A percentile compares a stretch with the other conserved stretches of the same genome.
Conservation (phyloP, 2,797 vertebrate species). For the Carapus acus region DNA sequence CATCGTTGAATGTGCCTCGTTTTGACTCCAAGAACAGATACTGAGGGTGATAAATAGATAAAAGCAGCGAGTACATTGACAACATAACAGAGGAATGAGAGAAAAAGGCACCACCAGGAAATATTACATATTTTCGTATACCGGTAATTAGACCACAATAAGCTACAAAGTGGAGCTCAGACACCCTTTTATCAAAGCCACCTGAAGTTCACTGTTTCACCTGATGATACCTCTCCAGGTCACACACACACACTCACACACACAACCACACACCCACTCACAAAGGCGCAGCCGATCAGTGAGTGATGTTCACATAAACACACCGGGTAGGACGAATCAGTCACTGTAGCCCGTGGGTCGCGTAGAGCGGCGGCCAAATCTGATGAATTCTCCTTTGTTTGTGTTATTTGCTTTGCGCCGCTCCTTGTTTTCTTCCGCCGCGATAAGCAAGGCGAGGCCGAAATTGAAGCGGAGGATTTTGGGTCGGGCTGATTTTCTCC, state of each 20-base stretch:
- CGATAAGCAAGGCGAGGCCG: conserved; percentile 42
- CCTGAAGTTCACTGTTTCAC: too few relatives aligned
- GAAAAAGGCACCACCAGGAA: too few relatives aligned
- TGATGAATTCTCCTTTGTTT: conserved; percentile 40
- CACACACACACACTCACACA: conserved; percentile 12
- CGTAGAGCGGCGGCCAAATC: conserved; percentile 43
- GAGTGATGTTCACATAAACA: conserved; percentile 48
- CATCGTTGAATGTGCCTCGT: too few relatives aligned
- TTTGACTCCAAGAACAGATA: too few relatives aligned
- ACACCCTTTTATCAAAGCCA: too few relatives aligned
- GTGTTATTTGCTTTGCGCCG: conserved; percentile 39
- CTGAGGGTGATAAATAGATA: too few relatives aligned
- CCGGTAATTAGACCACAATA: too few relatives aligned
- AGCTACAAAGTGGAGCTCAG: too few relatives aligned
- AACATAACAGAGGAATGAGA: too few relatives aligned
- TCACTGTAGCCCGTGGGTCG: conserved; percentile 28
- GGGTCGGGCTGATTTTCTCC: conserved; percentile 19
- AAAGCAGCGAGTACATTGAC: too few relatives aligned
- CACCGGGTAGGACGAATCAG: conserved; percentile 37
- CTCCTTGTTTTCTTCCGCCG: conserved; percentile 34
- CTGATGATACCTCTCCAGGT: too few relatives aligned
- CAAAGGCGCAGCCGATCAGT: conserved; percentile 20
- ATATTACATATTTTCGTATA: too few relatives aligned
- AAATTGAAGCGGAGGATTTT: conserved; percentile 22
- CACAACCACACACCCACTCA: conserved; percentile 4